These are phyloP conservation scores for Eubasilissa regina DNA, from an alignment of 1,140 invertebrate species.

Conservation along the genomic window DNA sequence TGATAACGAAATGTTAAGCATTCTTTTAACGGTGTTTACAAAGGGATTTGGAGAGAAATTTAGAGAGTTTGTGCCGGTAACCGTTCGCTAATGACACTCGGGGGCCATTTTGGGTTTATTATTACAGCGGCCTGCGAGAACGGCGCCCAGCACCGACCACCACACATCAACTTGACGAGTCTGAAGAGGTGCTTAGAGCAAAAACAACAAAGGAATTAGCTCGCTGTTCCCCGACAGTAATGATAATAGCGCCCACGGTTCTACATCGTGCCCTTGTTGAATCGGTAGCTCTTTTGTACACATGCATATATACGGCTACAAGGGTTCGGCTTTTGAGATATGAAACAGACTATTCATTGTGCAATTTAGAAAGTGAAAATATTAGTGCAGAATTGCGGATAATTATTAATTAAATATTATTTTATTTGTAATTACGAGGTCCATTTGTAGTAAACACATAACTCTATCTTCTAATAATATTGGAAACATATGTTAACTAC, in stretches of 20 bases:
- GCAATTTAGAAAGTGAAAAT: too few relatives aligned
- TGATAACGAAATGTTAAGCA: slow-evolving; percentile 54
- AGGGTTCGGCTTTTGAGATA: too few relatives aligned
- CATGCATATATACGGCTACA: too few relatives aligned
- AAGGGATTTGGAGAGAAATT: slow-evolving; percentile 49
- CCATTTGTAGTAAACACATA: too few relatives aligned
- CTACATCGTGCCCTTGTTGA: background rate
- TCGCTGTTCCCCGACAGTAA: background rate
- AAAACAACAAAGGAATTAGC: slow-evolving; percentile 5
- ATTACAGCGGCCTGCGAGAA: slow-evolving; percentile 2
- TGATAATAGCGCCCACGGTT: background rate
- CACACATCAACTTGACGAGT: slow-evolving; percentile 3
- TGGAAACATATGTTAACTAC: too few relatives aligned
- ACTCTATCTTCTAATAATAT: too few relatives aligned
- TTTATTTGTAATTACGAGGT: too few relatives aligned
- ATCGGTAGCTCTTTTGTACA: too few relatives aligned
- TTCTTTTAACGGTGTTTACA: slow-evolving; percentile 50
- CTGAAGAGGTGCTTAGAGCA: background rate
- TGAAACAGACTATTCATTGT: too few relatives aligned
- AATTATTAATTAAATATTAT: too few relatives aligned
- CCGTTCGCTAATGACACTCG: slow-evolving; percentile 38
- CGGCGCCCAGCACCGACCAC: background rate
- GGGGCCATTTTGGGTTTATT: slow-evolving; percentile 37
- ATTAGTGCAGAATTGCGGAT: too few relatives aligned
- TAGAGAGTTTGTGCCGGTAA: slow-evolving; percentile 27